Evolutionary conservation across 2,797 vertebrate species (phyloP).

Genomic region (Cossypha dichroa): DNA sequence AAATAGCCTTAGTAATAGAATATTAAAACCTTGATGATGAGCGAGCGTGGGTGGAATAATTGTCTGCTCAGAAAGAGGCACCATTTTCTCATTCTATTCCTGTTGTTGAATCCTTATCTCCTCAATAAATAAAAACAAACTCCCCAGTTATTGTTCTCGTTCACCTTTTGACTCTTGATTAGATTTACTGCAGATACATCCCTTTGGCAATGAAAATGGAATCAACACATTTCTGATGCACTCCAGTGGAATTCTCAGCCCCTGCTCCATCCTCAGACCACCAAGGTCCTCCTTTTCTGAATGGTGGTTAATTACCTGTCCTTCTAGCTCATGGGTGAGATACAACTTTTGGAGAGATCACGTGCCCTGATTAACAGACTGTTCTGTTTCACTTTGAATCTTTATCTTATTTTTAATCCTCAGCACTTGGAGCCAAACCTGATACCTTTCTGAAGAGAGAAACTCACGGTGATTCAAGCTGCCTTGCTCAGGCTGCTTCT

Average conservation of each 20-base stretch:
- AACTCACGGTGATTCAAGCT: neutral
- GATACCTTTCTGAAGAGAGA: neutral
- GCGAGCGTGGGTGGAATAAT: neutral
- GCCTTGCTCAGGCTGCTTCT: neutral
- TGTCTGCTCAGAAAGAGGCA: neutral
- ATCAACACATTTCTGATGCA: neutral
- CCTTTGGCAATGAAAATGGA: constrained; percentile 40
- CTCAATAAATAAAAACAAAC: constrained; percentile 51
- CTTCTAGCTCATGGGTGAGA: neutral
- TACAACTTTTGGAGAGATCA: neutral
- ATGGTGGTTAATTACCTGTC: neutral
- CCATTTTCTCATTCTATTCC: constrained; percentile 16
- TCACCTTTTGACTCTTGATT: constrained; percentile 61
- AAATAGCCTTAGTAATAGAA: constrained; percentile 16
- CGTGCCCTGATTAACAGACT: neutral
- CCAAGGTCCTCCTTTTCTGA: neutral
- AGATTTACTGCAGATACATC: constrained; percentile 43
- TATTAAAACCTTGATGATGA: constrained; percentile 25
- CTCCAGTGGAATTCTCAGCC: neutral
- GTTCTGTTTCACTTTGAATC: neutral
- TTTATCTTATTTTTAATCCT: neutral
- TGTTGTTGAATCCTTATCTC: constrained; percentile 48
- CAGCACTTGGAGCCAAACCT: neutral
- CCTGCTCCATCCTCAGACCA: neutral
- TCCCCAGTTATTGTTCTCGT: constrained; percentile 27